These are phyloP conservation scores for Parazoanthus swiftii DNA, from an alignment of 92 coral and sea anemone species.

Conservation along the genomic window DNA sequence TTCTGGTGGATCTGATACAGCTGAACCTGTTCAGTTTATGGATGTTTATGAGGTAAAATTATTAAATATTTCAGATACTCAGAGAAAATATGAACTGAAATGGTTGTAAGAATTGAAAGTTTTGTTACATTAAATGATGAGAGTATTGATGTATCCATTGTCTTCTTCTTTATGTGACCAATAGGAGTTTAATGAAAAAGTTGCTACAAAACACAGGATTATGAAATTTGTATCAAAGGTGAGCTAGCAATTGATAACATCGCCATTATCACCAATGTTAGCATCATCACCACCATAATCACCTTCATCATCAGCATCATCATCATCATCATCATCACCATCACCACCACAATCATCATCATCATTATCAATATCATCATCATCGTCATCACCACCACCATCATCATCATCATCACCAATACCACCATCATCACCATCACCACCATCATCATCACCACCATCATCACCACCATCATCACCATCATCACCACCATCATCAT, in stretches of 20 bases:
- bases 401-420: no score
- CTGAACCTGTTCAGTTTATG: conserved; percentile 66
- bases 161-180: background rate
- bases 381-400: no score
- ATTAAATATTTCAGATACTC: background rate
- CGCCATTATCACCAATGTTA: no score
- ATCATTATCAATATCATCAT: no score
- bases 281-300: no score
- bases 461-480: no score
- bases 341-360: no score
- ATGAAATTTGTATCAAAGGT: conserved; percentile 96
- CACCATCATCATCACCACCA: no score
- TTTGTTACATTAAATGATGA: background rate
- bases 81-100: background rate
- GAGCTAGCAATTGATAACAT: background rate
- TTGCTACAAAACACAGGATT: conserved; percentile 86
- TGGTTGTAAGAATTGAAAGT: background rate
- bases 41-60: conserved; percentile 83
- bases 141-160: background rate
- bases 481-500: no score
- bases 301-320: no score
- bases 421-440: no score
- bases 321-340: no score
- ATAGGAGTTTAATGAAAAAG: conserved; percentile 89
- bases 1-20: conserved; percentile 70